Conservation (phyloP, 2,888 invertebrate genomes). For the Penaeus monodon region DNA sequence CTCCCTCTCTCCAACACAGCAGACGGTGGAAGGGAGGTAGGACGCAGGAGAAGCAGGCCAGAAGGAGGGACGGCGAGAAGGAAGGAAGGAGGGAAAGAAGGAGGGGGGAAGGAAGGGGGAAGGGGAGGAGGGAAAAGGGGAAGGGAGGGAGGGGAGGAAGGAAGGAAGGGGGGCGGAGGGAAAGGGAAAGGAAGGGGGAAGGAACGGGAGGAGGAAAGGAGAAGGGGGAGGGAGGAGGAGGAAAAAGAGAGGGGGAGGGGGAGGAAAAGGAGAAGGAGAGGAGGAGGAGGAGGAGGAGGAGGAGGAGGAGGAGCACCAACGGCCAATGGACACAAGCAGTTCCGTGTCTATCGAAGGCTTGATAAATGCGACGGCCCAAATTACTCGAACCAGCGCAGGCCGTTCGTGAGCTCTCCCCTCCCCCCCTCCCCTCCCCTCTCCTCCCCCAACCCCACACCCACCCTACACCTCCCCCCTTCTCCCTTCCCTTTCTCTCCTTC, state of each 20-base stretch:
- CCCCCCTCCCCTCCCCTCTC: not conserved
- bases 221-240: too few species aligned
- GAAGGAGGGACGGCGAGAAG: too few species aligned
- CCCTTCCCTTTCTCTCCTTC: not conserved
- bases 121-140: not conserved
- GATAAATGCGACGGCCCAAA: slow-evolving; percentile 41
- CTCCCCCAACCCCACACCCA: not conserved
- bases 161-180: too few species aligned
- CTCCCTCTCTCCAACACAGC: not conserved
- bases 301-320: too few species aligned
- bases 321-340: slow-evolving; percentile 44
- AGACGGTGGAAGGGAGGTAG: not conserved
- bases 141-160: too few species aligned
- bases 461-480: not conserved
- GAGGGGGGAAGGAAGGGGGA: not conserved
- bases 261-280: not conserved
- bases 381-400: slow-evolving; percentile 17
- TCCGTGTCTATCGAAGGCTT: slow-evolving; percentile 37
- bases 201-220: too few species aligned
- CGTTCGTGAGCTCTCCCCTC: not conserved
- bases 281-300: too few species aligned
- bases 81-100: too few species aligned
- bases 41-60: too few species aligned
- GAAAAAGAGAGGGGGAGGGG: not conserved
- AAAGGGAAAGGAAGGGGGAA: too few species aligned